Evolutionary conservation across 2,888 invertebrate genomes (phyloP), one percentile per base, ranked within the genome.

Genomic region (Sthenelais limicola): DNA sequence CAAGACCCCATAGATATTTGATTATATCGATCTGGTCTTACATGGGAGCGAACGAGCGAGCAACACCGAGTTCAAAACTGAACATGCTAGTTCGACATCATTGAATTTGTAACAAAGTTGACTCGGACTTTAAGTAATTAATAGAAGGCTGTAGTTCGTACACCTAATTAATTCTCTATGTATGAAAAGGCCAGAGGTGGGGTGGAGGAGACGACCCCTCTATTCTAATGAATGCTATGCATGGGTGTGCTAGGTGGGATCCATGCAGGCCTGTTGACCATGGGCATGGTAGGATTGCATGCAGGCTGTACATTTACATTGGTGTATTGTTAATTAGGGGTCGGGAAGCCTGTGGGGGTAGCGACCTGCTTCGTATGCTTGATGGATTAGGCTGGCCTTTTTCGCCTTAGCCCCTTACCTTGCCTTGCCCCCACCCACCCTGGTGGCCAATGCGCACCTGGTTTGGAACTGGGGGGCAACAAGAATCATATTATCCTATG

Each of bases 231-330:
- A n/a, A n/a, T n/a, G n/a, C n/a, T n/a, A n/a, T n/a, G n/a, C n/a
- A 35, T 28, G 32, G 26, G 4, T 12, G 56, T 4, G 5, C 15
- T 2, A n/a, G 32, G 56, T 32, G 56, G 32, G 30, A n/a, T 18
- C 3, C 24, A 56, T 32, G 56, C 56, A 7, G 28, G 18, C 28
- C n/a, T n/a, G n/a, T n/a, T n/a, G n/a, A n/a, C n/a, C n/a, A n/a
- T 56, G 56, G 33, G 32, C 62, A 62, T 62, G 38, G 62, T 15
- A 9, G 62, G 38, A 62, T 62, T 21, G 62, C 62, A 62, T 62
- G 62, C 43, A 2, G 35, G 24, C 26, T 7, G 24, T 18, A 35
- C 43, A 62, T 62, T 21, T 18, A 35, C 43, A 62, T 62, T 21
- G n/a, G 62, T 38, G 62, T 35, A n/a, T 62, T 9, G 2, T 38